A percentile compares a stretch with the other conserved stretches of the same genome.
phyloP scores from a whole-genome alignment of 1,140 invertebrate genomes.

The Coenobita brevimanus region DNA sequence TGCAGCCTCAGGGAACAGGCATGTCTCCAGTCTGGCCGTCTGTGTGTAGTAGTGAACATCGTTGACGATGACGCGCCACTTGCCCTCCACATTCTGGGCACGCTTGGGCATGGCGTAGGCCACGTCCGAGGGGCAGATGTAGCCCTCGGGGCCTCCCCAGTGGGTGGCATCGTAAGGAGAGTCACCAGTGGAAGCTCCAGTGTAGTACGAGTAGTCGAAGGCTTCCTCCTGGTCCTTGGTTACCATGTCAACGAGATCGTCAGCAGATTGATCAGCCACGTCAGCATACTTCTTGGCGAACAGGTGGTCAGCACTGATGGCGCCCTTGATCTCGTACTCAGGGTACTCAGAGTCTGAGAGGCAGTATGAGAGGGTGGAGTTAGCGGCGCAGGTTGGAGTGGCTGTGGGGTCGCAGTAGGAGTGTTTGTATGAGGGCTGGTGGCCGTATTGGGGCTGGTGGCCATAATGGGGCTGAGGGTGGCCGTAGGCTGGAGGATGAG shows the following conservation, averaged over 20 bases:
- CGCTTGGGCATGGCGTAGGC: conserved; percentile 44
- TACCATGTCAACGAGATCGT: conserved; percentile 47
- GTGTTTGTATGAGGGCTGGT: conserved; percentile 38
- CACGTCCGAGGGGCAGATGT: conserved; percentile 57
- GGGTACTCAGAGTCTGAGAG: conserved; percentile 70
- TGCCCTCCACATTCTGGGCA: conserved; percentile 68
- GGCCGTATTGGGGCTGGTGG: conserved; percentile 25
- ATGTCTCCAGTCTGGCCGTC: conserved; percentile 52
- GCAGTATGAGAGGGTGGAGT: conserved; percentile 64
- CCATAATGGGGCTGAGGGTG: conserved; percentile 15
- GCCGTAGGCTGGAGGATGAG: conserved; percentile 32
- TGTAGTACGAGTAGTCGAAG: conserved; percentile 60
- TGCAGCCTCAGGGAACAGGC: conserved; percentile 54
- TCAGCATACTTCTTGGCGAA: conserved; percentile 63
- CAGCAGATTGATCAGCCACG: conserved; percentile 56
- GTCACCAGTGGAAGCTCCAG: conserved; percentile 46
- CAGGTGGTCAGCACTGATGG: conserved; percentile 50
- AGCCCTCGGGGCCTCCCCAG: conserved; percentile 53
- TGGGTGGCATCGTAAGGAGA: conserved; percentile 57
- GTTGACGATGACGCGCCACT: conserved; percentile 71
- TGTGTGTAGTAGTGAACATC: conserved; percentile 63
- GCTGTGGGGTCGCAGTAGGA: conserved; percentile 46
- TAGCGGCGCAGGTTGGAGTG: conserved; percentile 38
- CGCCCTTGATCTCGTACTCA: conserved; percentile 64
- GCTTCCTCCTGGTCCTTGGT: conserved; percentile 56